phyloP scores from a whole-genome alignment of 2,113 vertebrate species.

The Marmota flaviventris region DNA sequence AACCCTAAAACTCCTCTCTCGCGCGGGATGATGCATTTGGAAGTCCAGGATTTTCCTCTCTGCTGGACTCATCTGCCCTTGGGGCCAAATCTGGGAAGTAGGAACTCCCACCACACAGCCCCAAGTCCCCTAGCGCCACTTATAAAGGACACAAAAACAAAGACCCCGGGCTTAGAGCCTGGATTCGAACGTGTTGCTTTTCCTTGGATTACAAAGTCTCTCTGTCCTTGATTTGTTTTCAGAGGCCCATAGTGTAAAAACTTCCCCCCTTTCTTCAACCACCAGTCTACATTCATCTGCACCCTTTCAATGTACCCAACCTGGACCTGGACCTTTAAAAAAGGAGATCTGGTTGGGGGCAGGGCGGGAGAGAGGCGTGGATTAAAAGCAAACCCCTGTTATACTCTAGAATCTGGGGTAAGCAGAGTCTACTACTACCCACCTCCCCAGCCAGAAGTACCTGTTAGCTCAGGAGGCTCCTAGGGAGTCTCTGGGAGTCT shows the following conservation, averaged over 20 bases:
- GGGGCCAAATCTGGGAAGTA: conserved; percentile 4
- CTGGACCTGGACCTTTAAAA: neutral
- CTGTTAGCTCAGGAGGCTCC: neutral
- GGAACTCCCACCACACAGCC: neutral
- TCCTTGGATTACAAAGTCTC: neutral
- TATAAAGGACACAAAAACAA: conserved; percentile 44
- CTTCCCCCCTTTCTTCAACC: neutral
- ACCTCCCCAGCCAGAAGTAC: neutral
- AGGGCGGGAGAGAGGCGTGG: neutral
- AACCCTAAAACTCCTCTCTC: conserved; percentile 37
- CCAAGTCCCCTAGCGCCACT: neutral
- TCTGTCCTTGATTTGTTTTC: conserved; percentile 25
- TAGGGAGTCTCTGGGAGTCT: conserved; percentile 54
- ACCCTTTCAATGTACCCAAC: neutral
- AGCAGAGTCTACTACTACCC: neutral
- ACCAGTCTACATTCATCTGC: neutral
- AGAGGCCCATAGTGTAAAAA: neutral
- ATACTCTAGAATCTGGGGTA: neutral
- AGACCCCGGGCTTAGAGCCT: conserved; percentile 2
- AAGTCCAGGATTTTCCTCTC: conserved; percentile 44
- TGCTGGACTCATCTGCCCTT: neutral
- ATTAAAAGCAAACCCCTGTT: neutral
- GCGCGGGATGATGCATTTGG: conserved; percentile 53
- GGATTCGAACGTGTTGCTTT: neutral
- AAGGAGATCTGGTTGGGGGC: neutral